These are phyloP conservation scores for Gonatopus flavifemur DNA, from an alignment of 1,140 invertebrate species.

Conservation along the genomic window DNA sequence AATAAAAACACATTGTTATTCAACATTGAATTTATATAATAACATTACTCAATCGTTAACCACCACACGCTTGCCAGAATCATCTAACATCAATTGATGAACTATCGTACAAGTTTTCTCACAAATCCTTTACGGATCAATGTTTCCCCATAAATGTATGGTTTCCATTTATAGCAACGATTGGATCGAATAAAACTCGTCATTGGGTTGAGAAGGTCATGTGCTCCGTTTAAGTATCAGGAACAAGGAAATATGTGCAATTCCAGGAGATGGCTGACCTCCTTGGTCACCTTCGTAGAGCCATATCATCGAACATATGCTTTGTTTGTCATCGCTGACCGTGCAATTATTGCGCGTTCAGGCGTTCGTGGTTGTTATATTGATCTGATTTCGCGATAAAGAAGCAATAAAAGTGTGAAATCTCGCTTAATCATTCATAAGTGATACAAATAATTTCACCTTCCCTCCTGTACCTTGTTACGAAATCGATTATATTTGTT, in stretches of 20 bases:
- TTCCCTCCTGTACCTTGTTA: too few species aligned
- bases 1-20: constrained; percentile 41
- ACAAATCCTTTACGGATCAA: neutral
- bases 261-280: constrained; percentile 4
- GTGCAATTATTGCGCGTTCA: too few species aligned
- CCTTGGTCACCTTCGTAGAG: neutral
- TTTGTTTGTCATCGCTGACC: too few species aligned
- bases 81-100: neutral
- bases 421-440: too few species aligned
- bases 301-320: too few species aligned
- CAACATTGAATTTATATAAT: too few species aligned
- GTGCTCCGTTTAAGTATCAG: constrained; percentile 21
- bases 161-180: constrained; percentile 10
- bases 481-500: too few species aligned
- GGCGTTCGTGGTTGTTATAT: too few species aligned
- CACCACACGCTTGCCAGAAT: too few species aligned
- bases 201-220: constrained; percentile 14
- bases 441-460: too few species aligned
- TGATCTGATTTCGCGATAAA: too few species aligned
- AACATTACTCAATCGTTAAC: neutral
- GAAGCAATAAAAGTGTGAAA: too few species aligned
- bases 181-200: constrained; percentile 2
- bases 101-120: neutral
- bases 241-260: constrained; percentile 16
- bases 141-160: constrained; percentile 3